Evolutionary conservation across 1,140 invertebrate species (phyloP), one percentile per base, ranked within the genome.

Genomic region (Solenopsis fugax): DNA sequence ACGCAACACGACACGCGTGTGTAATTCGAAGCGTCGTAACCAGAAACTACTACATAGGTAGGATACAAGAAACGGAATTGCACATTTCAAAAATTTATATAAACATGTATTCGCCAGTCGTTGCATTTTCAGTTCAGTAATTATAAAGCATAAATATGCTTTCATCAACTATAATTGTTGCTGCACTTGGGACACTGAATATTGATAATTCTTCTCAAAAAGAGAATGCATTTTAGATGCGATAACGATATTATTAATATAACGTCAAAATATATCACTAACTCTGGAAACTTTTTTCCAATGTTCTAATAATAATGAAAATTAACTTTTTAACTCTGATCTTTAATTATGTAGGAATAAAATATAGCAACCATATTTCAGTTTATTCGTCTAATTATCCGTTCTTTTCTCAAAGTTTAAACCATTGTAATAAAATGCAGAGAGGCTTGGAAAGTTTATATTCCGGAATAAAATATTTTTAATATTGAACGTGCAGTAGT

Each of bases 1-100:
- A 50, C 69, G 80, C 54, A 84, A 84, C 80, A 60, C 54, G 69
- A 84, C 69, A 45, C 80, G 54, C 69, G 41, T 60, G 24, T 84
- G 80, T 62, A 73, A 84, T 84, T 84, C 69, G 80, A 84, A 34
- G 80, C 80, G n/a, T 75, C 13, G 80, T 73, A 84, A 84, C 41
- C 13, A 21, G 80, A 84, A 84, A 62, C 80, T 62, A 60, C 24
- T 41, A 52, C 54, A 71, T 71, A 71, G 34, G 1, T 58, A 13
- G 4, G 69, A 60, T 16, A n/a, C 67, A 73, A 84, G 54, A 84
- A 73, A 50, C n/a, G 24, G 18, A n/a, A 71, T 45, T 75, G 5
- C n/a, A 60, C 13, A 37, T 62, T 84, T 84, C n/a, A 48, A 60
- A 50, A 75, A 60, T 50, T 50, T 64, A 58, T 50, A 16, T 18